Evolutionary conservation across 2,113 vertebrate species (phyloP).

Genomic region (Esox niger): DNA sequence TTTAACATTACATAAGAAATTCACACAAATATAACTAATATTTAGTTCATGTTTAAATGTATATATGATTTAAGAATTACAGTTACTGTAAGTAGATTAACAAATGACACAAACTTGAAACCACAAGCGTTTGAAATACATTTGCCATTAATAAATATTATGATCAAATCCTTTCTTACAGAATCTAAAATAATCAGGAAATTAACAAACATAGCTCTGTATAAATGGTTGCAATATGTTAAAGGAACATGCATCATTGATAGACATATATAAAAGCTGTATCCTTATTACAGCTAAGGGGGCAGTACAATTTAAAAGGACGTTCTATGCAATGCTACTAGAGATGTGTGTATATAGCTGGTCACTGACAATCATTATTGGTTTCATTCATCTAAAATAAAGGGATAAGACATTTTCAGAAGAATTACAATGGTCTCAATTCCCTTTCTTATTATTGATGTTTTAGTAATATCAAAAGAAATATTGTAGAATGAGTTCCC

Average conservation of each 20-base stretch:
- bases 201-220: neutral
- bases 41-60: neutral
- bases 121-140: neutral
- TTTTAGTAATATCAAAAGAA: neutral
- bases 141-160: neutral
- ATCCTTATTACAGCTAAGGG: neutral
- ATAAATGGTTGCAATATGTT: neutral
- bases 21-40: neutral
- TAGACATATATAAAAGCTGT: neutral
- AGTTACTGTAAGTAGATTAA: neutral
- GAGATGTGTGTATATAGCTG: neutral
- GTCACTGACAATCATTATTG: neutral
- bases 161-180: neutral
- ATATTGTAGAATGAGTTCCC: neutral
- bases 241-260: neutral
- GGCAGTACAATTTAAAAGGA: too few relatives aligned
- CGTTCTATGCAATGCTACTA: neutral
- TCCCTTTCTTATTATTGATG: neutral
- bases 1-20: neutral
- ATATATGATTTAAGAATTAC: neutral
- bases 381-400: neutral
- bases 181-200: neutral
- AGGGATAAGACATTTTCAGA: neutral
- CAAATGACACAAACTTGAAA: neutral
- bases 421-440: neutral